Conservation (phyloP, 2,888 invertebrate species). For the Hirtodrosophila alboralis region DNA sequence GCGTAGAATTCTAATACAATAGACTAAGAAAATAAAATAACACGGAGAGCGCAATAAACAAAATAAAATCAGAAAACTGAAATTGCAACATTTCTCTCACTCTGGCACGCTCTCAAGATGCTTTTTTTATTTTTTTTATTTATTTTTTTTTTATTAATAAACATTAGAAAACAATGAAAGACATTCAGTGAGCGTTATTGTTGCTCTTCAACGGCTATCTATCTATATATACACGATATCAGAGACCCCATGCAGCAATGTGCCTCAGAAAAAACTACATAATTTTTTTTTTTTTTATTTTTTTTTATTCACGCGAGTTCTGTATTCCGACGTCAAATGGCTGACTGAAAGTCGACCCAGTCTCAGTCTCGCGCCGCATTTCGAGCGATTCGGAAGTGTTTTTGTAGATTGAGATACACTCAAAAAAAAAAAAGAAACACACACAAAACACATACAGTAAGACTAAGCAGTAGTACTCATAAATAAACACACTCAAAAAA, state of each 20-base stretch:
- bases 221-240: conserved; percentile 42
- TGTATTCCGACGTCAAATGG: conserved; percentile 18
- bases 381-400: conserved; percentile 80
- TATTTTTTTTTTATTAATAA: conserved; percentile 41
- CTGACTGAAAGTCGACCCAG: conserved; percentile 66
- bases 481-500: conserved; percentile 2
- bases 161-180: conserved; percentile 55
- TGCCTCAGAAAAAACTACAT: conserved; percentile 44
- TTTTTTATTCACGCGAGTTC: conserved; percentile 51
- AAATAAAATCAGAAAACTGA: too few species aligned
- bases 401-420: conserved; percentile 36
- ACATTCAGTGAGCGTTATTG: conserved; percentile 10
- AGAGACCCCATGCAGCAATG: conserved; percentile 43
- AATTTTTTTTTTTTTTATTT: too few species aligned
- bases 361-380: conserved; percentile 76
- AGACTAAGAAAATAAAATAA: too few species aligned
- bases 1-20: conserved; percentile 24
- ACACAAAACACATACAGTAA: conserved; percentile 13
- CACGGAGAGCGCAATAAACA: too few species aligned
- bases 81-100: conserved; percentile 3
- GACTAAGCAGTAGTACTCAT: neutral
- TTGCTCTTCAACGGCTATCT: conserved; percentile 35
- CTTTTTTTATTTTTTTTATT: conserved; percentile 8
- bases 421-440: too few species aligned
- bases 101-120: conserved; percentile 5